Evolutionary conservation across 1,140 invertebrate species (phyloP), one percentile per base, ranked within the genome.

Genomic region (Drosophila carrolli): DNA sequence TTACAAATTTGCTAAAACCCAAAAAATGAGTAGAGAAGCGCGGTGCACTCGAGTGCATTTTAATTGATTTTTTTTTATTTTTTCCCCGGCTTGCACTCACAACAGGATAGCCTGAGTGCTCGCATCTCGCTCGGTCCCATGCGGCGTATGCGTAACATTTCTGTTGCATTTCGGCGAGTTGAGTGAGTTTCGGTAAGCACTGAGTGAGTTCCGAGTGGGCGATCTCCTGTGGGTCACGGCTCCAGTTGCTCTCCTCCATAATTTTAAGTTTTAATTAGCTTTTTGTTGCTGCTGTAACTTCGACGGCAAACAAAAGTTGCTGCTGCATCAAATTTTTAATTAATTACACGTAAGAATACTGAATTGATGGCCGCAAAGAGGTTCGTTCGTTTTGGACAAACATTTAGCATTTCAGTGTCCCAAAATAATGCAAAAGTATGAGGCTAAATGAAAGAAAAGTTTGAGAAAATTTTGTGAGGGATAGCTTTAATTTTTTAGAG

Each of bases 251-350:
- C 43, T 38, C 38, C 59, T 55, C 75, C 75, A 73, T 76, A 67
- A 82, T 70, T 82, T 88, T 75, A 89, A 89, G 77, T 89, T 89
- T 89, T 89, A 89, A 89, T 89, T 89, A 89, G 68, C 60, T 67
- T 82, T 88, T 85, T 67, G 35, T 71, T 75, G n/a, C 55, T 57
- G 43, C 51, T 75, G 73, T 59, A 83, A 73, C 76, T 88, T 79
- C 61, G 76, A 73, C 78, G 79, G 78, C 48, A 73, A 46, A 59
- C 59, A 57, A 77, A 81, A 85, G 66, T 86, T 71, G 68, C 60
- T 78, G 78, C 68, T 68, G 75, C 70, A 82, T 83, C 71, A 83
- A 88, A 79, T 77, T 83, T 86, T 71, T 88, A 86, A 86, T 86
- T 86, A 88, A 88, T 86, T 86, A 86, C 82, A 88, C 78, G 82